Evolutionary conservation across 2,113 vertebrate genomes (phyloP).

Genomic region (Taurulus bubalis): DNA sequence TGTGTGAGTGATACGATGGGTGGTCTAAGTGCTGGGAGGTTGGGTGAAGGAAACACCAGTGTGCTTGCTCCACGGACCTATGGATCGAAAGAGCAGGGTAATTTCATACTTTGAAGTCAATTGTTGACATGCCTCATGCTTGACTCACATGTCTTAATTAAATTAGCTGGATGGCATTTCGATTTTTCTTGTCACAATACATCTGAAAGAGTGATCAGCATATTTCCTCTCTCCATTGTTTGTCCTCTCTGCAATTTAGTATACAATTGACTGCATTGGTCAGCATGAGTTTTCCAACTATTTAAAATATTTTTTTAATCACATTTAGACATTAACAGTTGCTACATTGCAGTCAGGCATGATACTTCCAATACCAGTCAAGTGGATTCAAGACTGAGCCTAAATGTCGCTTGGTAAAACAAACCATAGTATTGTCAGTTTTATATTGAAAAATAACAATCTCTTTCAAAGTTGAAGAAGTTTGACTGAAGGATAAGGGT

Average conservation of each 20-base stretch:
- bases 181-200: background rate
- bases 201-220: background rate
- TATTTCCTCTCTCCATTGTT: too few relatives aligned
- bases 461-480: constrained; percentile 5
- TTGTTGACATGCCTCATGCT: too few relatives aligned
- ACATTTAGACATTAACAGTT: background rate
- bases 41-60: too few relatives aligned
- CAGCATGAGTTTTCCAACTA: background rate
- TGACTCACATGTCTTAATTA: background rate
- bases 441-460: background rate
- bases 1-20: too few relatives aligned
- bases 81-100: too few relatives aligned
- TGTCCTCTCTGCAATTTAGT: too few relatives aligned
- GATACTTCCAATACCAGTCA: background rate
- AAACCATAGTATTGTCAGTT: background rate
- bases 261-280: too few relatives aligned
- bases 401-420: constrained; percentile 2
- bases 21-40: too few relatives aligned
- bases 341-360: background rate
- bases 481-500: background rate
- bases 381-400: background rate
- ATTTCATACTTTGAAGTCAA: too few relatives aligned
- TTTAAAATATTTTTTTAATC: background rate
- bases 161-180: background rate
- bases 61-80: too few relatives aligned